Evolutionary conservation across 2,888 invertebrate species (phyloP), one percentile per base, ranked within the genome.

Genomic region (Xanthorhoe designata): DNA sequence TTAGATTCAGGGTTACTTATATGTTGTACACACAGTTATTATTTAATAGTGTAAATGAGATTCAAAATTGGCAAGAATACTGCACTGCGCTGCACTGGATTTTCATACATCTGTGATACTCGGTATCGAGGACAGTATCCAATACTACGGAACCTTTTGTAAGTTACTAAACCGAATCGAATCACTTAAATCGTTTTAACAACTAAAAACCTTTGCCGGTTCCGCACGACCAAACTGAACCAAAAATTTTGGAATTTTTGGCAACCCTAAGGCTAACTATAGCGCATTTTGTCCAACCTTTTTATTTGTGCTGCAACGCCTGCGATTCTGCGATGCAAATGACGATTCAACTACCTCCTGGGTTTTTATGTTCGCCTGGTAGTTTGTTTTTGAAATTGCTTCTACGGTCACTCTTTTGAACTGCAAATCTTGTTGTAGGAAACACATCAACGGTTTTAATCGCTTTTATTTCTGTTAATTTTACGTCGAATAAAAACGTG

Each of bases 291-390:
- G 56, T 58, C 59, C 51, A 42, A 38, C 47, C 62, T 54, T 53
- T 67, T 62, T 70, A 71, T 71, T 71, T 69, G 60, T 68, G 56
- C 59, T 68, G 71, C 71, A 71, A 59, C 58, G 58, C 66, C 53
- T 47, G 51, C 57, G 56, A 70, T 67, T 61, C 70, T 67, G 66
- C 66, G 53, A 79, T 77, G 78, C 80, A 80, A 81, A 79, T 79
- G 76, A 75, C 74, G 70, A 72, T 68, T 66, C 66, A 75, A 78
- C 71, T 76, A 68, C 71, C 59, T 76, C 65, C 70, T 72, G 67
- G 58, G 68, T 72, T 77, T 77, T 78, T 78, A 80, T 81, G 78
- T 45, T 68, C 72, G 70, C 78, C 79, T 79, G 75, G 78, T 79
- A 66, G 69, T 76, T 77, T 76, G 67, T 72, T 49, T 63, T 70